Conservation (phyloP, 2,113 vertebrate species). For the Corydoras maculifer region DNA sequence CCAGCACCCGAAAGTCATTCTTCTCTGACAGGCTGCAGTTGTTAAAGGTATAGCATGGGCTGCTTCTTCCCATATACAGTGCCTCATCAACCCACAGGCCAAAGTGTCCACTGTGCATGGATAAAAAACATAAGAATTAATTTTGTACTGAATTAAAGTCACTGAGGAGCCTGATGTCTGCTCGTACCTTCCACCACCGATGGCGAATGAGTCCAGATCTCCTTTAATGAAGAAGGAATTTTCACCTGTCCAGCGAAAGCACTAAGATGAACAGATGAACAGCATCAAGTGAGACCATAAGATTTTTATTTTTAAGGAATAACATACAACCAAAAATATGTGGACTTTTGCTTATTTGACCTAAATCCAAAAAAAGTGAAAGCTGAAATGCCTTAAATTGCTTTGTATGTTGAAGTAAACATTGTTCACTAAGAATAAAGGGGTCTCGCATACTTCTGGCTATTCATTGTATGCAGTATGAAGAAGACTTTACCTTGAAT, state of each 20-base stretch:
- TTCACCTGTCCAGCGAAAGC: slow-evolving; percentile 72
- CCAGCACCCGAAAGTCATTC: slow-evolving; percentile 68
- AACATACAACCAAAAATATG: too few relatives aligned
- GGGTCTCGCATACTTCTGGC: too few relatives aligned
- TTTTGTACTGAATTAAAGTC: background rate
- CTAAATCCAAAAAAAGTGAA: too few relatives aligned
- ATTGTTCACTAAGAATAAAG: too few relatives aligned
- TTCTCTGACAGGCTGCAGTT: slow-evolving; percentile 68
- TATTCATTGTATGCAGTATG: too few relatives aligned
- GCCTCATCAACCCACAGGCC: slow-evolving; percentile 74
- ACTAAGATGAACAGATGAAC: slow-evolving; percentile 46
- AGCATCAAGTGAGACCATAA: background rate
- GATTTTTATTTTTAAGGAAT: too few relatives aligned
- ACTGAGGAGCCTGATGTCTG: background rate
- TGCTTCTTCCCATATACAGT: slow-evolving; percentile 67
- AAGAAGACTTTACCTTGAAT: slow-evolving; percentile 60
- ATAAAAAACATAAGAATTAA: background rate
- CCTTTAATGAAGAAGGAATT: slow-evolving; percentile 77
- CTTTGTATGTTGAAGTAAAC: too few relatives aligned
- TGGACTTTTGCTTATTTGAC: too few relatives aligned
- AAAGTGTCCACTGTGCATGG: slow-evolving; percentile 64
- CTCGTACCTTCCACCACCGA: slow-evolving; percentile 71
- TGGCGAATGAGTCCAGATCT: slow-evolving; percentile 69
- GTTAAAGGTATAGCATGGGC: slow-evolving; percentile 71
- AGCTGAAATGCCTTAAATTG: too few relatives aligned